Evolutionary conservation across 2,888 invertebrate species (phyloP), one percentile per base, ranked within the genome.

Genomic region (Capitulum mitella): DNA sequence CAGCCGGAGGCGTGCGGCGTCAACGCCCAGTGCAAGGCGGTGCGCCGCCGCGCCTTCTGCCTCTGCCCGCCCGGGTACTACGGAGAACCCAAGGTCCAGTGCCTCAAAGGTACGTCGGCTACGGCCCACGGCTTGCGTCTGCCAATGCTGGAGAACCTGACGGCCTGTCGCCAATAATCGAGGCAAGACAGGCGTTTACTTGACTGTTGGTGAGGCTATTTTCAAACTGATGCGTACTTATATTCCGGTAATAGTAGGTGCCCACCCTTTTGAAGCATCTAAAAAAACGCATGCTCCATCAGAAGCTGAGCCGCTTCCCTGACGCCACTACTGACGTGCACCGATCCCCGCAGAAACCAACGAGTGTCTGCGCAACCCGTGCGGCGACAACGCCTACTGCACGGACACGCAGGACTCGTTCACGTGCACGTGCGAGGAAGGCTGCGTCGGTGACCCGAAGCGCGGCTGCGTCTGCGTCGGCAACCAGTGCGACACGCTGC

Each of bases 1-100:
- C 91, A 93, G 84, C 93, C 94, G 78, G 93, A 93, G 43, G 93
- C 94, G 1, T 95, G 95, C 85, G 95, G 95, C 70, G 87, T 91
- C 0, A 95, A 95, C 85, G 94, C 95, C 3, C 87, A 82, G 26
- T 84, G 84, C 79, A 80, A 82, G 34, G 82, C 83, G 8, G 54
- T 80, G 51, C 82, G 82, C 58, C 82, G 82, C n/a, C 79, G 80
- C 32, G 91, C 93, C 75, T 89, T 95, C 8, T 96, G 96, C 84
- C 89, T 93, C 79, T 96, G 96, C 84, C 93, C 94, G 0, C 93
- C 93, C 83, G 91, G 92, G 70, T 91, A 90, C 84, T 89, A 90
- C 82, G 93, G 93, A 79, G 92, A 92, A 85, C 91, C 92, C 37
- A 93, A 93, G 86, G 88, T 89, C 79, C 93, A 92, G 78, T 95